Evolutionary conservation across 2,888 invertebrate genomes (phyloP).

Genomic region (Trichogramma evanescens): DNA sequence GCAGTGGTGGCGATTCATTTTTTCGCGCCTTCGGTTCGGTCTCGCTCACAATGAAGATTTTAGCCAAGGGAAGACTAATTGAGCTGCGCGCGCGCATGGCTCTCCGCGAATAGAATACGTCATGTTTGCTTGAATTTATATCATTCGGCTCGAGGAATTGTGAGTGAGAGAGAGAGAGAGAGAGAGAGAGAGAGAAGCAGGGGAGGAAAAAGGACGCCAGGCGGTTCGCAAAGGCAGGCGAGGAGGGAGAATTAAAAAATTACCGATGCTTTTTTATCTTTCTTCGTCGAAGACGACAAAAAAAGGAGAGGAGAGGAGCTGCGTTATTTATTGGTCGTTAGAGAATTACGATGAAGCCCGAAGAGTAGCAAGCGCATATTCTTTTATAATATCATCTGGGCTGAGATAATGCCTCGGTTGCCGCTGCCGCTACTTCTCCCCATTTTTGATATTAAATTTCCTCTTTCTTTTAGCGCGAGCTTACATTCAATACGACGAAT

Average conservation of each 20-base stretch:
- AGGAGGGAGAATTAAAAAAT: constrained; percentile 23
- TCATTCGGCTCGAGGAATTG: neutral
- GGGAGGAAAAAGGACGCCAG: no score
- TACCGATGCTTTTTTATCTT: constrained; percentile 20
- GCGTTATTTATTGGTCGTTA: constrained; percentile 21
- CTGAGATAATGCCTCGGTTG: no score
- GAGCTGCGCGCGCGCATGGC: constrained; percentile 6
- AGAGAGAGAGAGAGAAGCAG: no score
- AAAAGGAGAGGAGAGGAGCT: neutral
- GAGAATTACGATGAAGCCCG: constrained; percentile 14
- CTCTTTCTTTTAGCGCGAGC: no score
- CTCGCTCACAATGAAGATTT: constrained; percentile 15
- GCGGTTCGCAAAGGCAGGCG: neutral
- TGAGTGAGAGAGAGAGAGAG: no score
- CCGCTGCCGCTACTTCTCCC: no score
- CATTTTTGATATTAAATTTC: no score
- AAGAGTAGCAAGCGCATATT: no score
- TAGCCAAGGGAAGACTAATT: constrained; percentile 21
- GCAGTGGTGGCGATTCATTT: constrained; percentile 9
- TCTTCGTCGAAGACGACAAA: neutral
- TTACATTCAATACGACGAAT: no score
- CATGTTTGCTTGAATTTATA: constrained; percentile 18
- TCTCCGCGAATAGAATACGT: constrained; percentile 5
- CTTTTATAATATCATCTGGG: no score
- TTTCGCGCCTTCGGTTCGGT: neutral